Conservation (phyloP, 2,113 vertebrate species). For the Hippolais icterina region DNA sequence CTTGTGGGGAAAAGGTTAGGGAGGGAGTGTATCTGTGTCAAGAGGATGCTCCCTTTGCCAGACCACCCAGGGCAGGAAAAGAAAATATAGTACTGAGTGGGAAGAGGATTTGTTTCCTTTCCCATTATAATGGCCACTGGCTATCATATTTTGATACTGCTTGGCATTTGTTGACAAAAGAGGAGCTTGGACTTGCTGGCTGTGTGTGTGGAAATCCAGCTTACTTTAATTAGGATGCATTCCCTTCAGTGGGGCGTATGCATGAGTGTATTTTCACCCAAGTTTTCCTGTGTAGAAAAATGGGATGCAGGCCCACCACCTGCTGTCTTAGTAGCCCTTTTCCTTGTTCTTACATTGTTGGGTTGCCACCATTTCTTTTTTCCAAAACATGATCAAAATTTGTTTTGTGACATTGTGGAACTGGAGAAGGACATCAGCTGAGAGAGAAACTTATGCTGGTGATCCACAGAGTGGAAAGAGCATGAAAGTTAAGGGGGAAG, state of each 20-base stretch:
- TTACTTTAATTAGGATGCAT: not conserved
- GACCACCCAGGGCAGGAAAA: not conserved
- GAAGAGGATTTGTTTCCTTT: not conserved
- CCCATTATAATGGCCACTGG: not conserved
- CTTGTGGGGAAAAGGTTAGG: not conserved
- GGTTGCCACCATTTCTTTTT: not conserved
- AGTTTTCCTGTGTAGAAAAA: not conserved
- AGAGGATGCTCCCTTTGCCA: not conserved
- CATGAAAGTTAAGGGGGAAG: not conserved
- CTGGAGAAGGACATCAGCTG: not conserved
- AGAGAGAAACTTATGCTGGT: not conserved
- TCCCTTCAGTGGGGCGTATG: not conserved
- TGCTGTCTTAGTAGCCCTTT: not conserved
- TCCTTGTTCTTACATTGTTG: not conserved
- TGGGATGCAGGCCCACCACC: not conserved
- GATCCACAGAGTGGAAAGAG: not conserved
- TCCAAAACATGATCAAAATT: not conserved
- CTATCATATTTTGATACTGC: not conserved
- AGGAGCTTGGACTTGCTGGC: not conserved
- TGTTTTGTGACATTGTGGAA: not conserved
- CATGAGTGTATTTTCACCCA: not conserved
- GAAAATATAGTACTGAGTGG: rapidly evolving
- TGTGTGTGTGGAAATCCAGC: not conserved
- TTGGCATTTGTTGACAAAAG: not conserved
- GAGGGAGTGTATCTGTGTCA: rapidly evolving